Percentiles rank a stretch among this genome's conserved stretches.
Conservation (phyloP, 2,113 vertebrate species). For the Mus pahari region DNA sequence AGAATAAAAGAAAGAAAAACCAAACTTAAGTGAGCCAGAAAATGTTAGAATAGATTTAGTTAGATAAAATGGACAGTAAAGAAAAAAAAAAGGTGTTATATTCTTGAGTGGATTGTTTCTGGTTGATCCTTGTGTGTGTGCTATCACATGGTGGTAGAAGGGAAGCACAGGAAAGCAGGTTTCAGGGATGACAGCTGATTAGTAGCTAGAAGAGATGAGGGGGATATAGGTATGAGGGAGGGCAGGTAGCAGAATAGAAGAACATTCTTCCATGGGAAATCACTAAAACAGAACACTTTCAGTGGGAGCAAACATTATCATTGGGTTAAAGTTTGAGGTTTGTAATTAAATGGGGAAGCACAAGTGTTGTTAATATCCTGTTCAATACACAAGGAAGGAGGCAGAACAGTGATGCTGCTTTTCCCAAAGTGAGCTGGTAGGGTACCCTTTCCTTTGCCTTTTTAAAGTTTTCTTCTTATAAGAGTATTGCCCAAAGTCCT, state of each 20-base stretch:
- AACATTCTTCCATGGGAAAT: conserved; percentile 20
- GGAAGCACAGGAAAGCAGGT: conserved; percentile 39
- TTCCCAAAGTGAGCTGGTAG: not conserved
- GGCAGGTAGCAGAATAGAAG: not conserved
- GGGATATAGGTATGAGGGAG: not conserved
- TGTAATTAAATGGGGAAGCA: conserved; percentile 28
- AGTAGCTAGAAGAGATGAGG: conserved; percentile 35
- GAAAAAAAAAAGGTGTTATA: conserved; percentile 17
- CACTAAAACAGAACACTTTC: conserved; percentile 55
- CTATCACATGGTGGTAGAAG: not conserved
- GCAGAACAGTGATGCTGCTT: not conserved
- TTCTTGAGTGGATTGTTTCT: conserved; percentile 53
- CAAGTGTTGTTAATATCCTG: conserved; percentile 32
- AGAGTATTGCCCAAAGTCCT: conserved; percentile 22
- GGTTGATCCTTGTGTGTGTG: not conserved
- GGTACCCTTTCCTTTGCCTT: conserved; percentile 16
- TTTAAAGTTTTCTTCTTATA: conserved; percentile 11
- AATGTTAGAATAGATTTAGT: conserved; percentile 51
- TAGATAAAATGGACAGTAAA: conserved; percentile 21
- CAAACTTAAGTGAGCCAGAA: not conserved
- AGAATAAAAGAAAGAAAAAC: not conserved
- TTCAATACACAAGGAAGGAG: conserved; percentile 15
- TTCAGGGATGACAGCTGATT: conserved; percentile 42
- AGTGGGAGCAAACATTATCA: conserved; percentile 21
- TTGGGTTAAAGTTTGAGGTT: not conserved